Percentiles rank a stretch among this genome's conserved stretches.
Conservation (phyloP, 2,113 vertebrate species). For the Forbesichthys agassizii region DNA sequence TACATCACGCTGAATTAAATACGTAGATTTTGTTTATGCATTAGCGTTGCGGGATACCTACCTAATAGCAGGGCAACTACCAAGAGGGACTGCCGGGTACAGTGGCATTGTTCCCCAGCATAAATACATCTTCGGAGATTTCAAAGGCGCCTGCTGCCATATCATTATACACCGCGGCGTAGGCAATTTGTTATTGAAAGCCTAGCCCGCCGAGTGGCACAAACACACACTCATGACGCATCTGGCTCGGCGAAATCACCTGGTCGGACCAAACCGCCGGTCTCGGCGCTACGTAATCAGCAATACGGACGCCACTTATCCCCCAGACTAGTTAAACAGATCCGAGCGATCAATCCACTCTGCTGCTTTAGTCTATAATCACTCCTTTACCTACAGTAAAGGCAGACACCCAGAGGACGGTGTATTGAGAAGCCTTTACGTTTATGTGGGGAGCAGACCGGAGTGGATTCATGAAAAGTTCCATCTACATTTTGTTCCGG, state of each 20-base stretch:
- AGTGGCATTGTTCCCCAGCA: background rate
- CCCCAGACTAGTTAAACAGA: conserved; percentile 23
- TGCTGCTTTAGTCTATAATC: conserved; percentile 3
- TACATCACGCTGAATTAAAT: background rate
- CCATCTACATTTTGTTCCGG: background rate
- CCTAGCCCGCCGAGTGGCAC: background rate
- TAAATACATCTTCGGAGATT: background rate
- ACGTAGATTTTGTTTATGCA: background rate
- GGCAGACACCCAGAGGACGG: background rate
- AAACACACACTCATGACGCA: conserved; percentile 6
- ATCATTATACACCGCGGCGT: background rate
- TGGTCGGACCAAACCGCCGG: background rate
- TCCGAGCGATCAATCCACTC: conserved; percentile 5
- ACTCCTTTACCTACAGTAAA: conserved; percentile 1
- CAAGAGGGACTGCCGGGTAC: background rate
- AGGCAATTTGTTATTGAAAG: conserved; percentile 16
- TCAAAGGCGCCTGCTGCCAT: background rate
- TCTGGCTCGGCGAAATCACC: background rate
- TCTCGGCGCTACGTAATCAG: background rate
- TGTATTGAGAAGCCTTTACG: background rate
- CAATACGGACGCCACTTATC: conserved; percentile 7
- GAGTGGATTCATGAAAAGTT: background rate
- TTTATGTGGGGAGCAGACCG: conserved; percentile 7
- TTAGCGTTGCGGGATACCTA: too few relatives aligned
- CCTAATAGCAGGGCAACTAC: background rate